phyloP scores from a whole-genome alignment of 2,888 invertebrate genomes.

The Subacronicta megacephala region DNA sequence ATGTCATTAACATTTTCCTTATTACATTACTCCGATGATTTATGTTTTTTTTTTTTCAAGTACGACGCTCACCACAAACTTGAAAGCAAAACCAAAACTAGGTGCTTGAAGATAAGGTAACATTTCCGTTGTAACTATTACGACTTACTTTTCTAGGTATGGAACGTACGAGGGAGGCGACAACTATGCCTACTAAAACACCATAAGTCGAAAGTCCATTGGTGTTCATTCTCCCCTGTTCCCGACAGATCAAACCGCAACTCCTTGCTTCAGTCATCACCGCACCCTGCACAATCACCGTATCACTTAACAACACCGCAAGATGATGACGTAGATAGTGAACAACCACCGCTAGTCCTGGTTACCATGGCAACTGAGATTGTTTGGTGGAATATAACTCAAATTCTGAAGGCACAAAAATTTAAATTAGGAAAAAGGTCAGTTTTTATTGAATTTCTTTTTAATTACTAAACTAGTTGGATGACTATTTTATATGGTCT shows the following conservation, averaged over 20 bases:
- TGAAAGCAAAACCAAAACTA: no score
- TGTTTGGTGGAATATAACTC: slow-evolving; percentile 89
- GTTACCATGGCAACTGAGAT: slow-evolving; percentile 90
- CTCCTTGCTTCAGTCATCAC: slow-evolving; percentile 44
- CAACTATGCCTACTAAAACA: slow-evolving; percentile 80
- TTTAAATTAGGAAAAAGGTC: slow-evolving; percentile 68
- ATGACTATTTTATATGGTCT: no score
- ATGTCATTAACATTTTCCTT: no score
- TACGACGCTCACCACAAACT: not conserved
- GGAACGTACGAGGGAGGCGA: slow-evolving; percentile 81
- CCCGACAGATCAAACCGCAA: slow-evolving; percentile 75
- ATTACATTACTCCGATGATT: no score
- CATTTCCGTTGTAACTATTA: not conserved
- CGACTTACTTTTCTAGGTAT: slow-evolving; percentile 76
- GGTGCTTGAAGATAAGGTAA: no score
- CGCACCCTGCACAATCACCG: slow-evolving; percentile 42
- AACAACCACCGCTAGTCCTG: slow-evolving; percentile 83
- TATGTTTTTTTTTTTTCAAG: no score
- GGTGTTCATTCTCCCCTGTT: slow-evolving; percentile 87
- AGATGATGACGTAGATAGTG: slow-evolving; percentile 57
- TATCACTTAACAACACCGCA: slow-evolving; percentile 28
- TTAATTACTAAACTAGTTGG: no score
- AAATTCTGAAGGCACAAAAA: slow-evolving; percentile 69
- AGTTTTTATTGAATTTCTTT: not conserved
- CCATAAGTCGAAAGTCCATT: slow-evolving; percentile 88